Base-by-base conservation (phyloP, 2,888 invertebrate genomes). In the Machimus atricapillus region DNA sequence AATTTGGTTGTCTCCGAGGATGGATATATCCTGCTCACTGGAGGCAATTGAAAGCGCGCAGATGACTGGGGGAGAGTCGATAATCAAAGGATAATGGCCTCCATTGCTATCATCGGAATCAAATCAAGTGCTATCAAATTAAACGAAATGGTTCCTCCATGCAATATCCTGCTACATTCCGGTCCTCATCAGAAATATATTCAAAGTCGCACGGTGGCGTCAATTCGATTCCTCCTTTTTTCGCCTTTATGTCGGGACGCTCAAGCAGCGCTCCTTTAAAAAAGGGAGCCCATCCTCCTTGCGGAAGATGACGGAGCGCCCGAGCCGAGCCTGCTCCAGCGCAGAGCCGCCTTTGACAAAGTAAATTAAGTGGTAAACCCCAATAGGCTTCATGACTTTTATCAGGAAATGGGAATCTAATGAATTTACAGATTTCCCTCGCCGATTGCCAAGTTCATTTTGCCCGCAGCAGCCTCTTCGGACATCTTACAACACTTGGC, bases 311-410 rank as follows among this genome's bases (percentile, higher is more conserved):
- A 78, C 78, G 31, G 52, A 46, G 9, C 52, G 16, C 77, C 78
- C 43, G 43, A 4, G 16, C 78, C 43, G 43, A 4, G 16, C 14
- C 43, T 79, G 79, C 37, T 37, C 79, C 52, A 79, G 2, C n/a
- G 12, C 31, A 31, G 37, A 14, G 46, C 31, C 23, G 34, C 19
- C 37, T n/a, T 31, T 56, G 79, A 79, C 52, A 79, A 79, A 79
- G 79, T 79, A 79, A 79, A 79, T 79, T 79, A 79, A 79, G 79
- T 79, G 79, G 52, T 46, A 79, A 79, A 79, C 79, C 79, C 52
- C 79, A 79, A 79, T 79, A 79, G 79, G 52, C 79, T 79, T 56
- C 40, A 79, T 79, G 79, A 52, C 79, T 79, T 79, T 79, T 79
- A 79, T 79, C 79, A 79, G 46, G 79, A 79, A 79, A 46, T 79